Evolutionary conservation across 2,113 vertebrate genomes (phyloP).

Genomic region (Lagopus leucura): DNA sequence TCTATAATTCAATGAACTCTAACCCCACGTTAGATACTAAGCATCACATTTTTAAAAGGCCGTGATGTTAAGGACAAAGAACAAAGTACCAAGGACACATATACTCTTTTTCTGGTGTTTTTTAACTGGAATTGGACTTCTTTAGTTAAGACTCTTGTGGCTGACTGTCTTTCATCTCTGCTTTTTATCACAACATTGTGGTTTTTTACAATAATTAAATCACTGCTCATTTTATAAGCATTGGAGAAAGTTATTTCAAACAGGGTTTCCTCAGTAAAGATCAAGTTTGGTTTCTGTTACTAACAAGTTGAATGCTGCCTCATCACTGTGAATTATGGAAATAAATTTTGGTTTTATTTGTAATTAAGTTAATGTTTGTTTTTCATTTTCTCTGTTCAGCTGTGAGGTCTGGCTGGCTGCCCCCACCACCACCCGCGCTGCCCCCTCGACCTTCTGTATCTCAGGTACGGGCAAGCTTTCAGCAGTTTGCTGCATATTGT

Average conservation of each 20-base stretch:
- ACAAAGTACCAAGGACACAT: not conserved
- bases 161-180: not conserved
- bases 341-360: conserved; percentile 1
- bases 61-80: not conserved
- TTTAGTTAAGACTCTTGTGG: not conserved
- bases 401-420: conserved; percentile 84
- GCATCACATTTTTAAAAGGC: not conserved
- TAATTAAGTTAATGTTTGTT: not conserved
- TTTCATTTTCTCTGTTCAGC: conserved; percentile 71
- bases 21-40: not conserved
- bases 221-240: not conserved
- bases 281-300: not conserved
- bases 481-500: not conserved
- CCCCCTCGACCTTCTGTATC: conserved; percentile 88
- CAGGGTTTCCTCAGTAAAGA: not conserved
- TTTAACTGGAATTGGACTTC: not conserved
- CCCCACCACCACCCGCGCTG: conserved; percentile 87
- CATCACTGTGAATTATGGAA: not conserved
- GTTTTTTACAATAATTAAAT: not conserved
- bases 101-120: not conserved
- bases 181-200: not conserved
- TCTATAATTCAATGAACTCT: not conserved
- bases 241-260: not conserved
- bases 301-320: not conserved
- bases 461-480: conserved; percentile 82